A percentile compares a stretch with the other conserved stretches of the same genome.
These are phyloP conservation scores for Junco hyemalis DNA, from an alignment of 2,113 vertebrate species.

Conservation along the genomic window DNA sequence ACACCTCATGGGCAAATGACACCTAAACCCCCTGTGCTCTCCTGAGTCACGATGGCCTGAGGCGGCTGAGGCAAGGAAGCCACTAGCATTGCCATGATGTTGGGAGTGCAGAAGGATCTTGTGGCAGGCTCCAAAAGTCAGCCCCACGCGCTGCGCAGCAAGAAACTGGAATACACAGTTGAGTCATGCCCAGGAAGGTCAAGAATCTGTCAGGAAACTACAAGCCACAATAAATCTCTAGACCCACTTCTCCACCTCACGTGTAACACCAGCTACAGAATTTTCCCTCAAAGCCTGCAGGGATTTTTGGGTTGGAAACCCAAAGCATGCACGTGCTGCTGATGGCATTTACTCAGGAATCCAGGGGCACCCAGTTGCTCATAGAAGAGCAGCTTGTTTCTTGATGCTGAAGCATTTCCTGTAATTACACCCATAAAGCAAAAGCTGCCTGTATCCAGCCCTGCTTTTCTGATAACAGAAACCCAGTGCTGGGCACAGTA, in stretches of 20 bases:
- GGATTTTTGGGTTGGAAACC: not conserved
- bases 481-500: not conserved
- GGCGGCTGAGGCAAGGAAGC: rapidly evolving
- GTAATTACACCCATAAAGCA: not conserved
- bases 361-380: not conserved
- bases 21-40: not conserved
- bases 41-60: not conserved
- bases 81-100: not conserved
- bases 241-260: not conserved
- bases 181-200: not conserved
- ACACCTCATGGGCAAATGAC: not conserved
- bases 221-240: not conserved
- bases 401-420: not conserved
- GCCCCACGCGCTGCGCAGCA: rapidly evolving
- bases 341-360: not conserved
- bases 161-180: not conserved
- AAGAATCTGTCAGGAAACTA: not conserved
- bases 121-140: not conserved
- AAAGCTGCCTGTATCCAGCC: not conserved
- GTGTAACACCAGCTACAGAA: not conserved
- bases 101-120: not conserved
- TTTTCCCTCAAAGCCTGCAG: not conserved
- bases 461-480: not conserved
- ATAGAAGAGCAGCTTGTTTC: not conserved
- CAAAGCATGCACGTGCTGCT: rapidly evolving